phyloP scores from a whole-genome alignment of 2,113 vertebrate genomes.

The Thamnophis sirtalis region DNA sequence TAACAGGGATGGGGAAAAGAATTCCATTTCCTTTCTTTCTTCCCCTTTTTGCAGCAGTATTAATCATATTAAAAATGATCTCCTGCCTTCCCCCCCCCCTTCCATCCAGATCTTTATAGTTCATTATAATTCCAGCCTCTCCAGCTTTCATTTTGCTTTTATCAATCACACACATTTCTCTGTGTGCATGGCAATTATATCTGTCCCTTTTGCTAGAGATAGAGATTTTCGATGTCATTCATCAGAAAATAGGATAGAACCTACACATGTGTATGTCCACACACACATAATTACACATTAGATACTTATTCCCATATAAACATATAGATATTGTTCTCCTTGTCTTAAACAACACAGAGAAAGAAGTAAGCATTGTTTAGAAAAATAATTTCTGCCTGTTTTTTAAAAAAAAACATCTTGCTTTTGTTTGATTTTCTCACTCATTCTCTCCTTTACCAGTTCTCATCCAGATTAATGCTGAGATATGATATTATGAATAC shows the following conservation, averaged over 20 bases:
- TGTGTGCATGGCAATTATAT: conserved; percentile 59
- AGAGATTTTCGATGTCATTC: conserved; percentile 54
- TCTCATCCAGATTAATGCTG: background rate
- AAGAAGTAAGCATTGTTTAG: background rate
- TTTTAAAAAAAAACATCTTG: background rate
- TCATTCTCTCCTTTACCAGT: background rate
- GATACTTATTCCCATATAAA: background rate
- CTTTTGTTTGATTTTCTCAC: background rate
- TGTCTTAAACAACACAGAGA: background rate
- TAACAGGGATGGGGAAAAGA: conserved; percentile 41
- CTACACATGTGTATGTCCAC: background rate
- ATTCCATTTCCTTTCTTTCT: conserved; percentile 58
- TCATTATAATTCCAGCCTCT: conserved; percentile 41
- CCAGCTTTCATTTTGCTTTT: conserved; percentile 42
- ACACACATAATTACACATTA: background rate
- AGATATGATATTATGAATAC: background rate
- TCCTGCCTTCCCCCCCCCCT: conserved; percentile 49
- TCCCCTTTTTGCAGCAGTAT: conserved; percentile 58
- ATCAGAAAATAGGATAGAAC: conserved; percentile 41
- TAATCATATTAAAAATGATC: conserved; percentile 61
- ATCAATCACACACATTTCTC: conserved; percentile 61
- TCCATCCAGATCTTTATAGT: conserved; percentile 60
- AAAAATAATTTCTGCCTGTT: background rate
- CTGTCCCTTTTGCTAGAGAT: conserved; percentile 57
- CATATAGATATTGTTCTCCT: background rate